These are phyloP conservation scores for Frieseomelitta varia DNA, from an alignment of 1,140 invertebrate species.

Conservation along the genomic window DNA sequence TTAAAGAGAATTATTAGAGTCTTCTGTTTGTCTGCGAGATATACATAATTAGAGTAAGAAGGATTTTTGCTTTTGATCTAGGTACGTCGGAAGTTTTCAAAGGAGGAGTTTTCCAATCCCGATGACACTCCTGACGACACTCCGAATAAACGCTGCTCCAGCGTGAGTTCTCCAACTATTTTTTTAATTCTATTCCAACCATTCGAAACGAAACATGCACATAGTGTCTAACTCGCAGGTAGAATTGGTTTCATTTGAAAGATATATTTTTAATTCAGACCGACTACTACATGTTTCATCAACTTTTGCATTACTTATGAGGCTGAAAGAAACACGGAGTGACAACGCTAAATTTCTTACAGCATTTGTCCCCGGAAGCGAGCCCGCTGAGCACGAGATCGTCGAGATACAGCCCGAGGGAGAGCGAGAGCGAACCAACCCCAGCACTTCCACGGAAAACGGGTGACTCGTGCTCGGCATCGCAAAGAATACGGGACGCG, in stretches of 20 bases:
- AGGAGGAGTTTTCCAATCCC: slow-evolving; percentile 77
- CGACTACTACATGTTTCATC: background rate
- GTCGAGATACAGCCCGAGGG: slow-evolving; percentile 80
- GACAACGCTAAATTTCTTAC: slow-evolving; percentile 2
- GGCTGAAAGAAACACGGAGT: background rate
- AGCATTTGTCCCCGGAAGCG: slow-evolving; percentile 80
- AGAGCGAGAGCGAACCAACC: slow-evolving; percentile 81
- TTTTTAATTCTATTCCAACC: too few species aligned
- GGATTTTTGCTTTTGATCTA: slow-evolving; percentile 23
- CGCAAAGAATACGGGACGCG: slow-evolving; percentile 79
- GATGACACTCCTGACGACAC: slow-evolving; percentile 77
- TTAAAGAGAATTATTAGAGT: background rate
- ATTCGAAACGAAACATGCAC: too few species aligned
- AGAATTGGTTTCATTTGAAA: too few species aligned
- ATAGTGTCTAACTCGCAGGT: too few species aligned
- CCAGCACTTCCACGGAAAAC: slow-evolving; percentile 78
- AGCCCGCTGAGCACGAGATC: slow-evolving; percentile 80
- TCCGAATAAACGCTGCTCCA: slow-evolving; percentile 77
- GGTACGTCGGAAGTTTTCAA: slow-evolving; percentile 73
- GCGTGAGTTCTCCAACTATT: slow-evolving; percentile 67
- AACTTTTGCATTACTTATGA: background rate
- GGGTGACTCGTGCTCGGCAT: slow-evolving; percentile 76
- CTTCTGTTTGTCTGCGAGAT: background rate
- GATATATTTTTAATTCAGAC: background rate
- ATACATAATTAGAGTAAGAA: background rate